Evolutionary conservation across 2,113 vertebrate species (phyloP), one percentile per base, ranked within the genome.

Genomic region (Haemorhous mexicanus): DNA sequence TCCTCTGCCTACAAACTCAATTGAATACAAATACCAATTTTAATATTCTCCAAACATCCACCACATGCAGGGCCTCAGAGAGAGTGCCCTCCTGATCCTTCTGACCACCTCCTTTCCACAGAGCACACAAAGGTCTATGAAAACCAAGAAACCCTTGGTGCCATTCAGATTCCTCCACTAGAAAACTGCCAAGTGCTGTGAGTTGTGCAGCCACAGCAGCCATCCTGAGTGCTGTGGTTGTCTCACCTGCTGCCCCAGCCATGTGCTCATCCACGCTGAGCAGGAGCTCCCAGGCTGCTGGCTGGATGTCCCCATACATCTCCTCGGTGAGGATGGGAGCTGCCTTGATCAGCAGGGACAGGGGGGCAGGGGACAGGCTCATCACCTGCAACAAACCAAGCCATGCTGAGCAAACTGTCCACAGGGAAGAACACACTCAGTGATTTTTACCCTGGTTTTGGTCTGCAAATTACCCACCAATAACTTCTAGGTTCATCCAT

Each of bases 191-290:
- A 44, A 22, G 27, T 55, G 10, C 79, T 39, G 62, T 2, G 53
- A 32, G 44, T 3, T 47, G 20, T 53, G 39, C 43, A 55, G 33
- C 43, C n/a, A 35, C 12, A 28, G 32, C 16, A 81, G 50, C 39
- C 49, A 33, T 4, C 20, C 28, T 17, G 26, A 68, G 39, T 17
- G 32, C 6, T 24, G 52, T 26, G 70, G 8, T 17, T 53, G 19
- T 24, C 77, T 92, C 93, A 99, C 99, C 99, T 90, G 99, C 99
- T 33, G 99, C 99, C 15, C 99, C 99, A 8, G 99, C 99, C 99
- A 99, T 99, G 79, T 99, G 99, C 80, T 99, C 99, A 68, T 99
- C 99, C 97, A 99, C 98, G 14, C 99, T 99, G 68, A 99, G 99
- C 63, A 99, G 92, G 13, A 99, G 98, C 73, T 99, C 99, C 99